phyloP scores from a whole-genome alignment of 2,113 vertebrate genomes.

The Leptobrachium leishanense region DNA sequence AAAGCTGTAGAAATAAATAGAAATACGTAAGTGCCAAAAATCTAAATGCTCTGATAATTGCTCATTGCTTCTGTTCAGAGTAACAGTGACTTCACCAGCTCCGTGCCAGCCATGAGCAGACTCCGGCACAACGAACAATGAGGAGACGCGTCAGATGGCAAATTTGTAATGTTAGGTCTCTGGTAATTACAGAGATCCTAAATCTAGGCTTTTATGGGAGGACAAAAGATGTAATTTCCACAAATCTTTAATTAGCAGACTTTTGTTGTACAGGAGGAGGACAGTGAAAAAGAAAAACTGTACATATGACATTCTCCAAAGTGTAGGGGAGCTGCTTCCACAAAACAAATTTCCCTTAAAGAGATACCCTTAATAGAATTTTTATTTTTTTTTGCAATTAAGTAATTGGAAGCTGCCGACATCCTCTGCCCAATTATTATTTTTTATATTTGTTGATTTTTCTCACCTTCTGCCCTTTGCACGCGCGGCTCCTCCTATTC shows the following conservation, averaged over 20 bases:
- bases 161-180: slow-evolving; percentile 13
- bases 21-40: not conserved
- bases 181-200: not conserved
- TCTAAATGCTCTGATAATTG: not conserved
- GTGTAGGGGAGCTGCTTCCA: not conserved
- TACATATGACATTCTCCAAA: not conserved
- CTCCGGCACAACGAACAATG: slow-evolving; percentile 26
- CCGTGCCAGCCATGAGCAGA: not conserved
- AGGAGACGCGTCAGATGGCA: slow-evolving; percentile 5
- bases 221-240: slow-evolving; percentile 23
- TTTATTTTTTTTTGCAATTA: too few species aligned
- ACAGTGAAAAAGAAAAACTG: not conserved
- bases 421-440: too few species aligned
- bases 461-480: too few species aligned
- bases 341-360: too few species aligned
- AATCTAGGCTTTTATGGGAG: slow-evolving; percentile 3
- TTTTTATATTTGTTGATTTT: too few species aligned
- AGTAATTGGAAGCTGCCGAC: too few species aligned
- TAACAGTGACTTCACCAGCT: not conserved
- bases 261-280: slow-evolving; percentile 3
- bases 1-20: slow-evolving; percentile 69
- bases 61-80: not conserved
- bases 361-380: too few species aligned
- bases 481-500: too few species aligned
- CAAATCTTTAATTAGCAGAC: slow-evolving; percentile 7